Conservation (phyloP, 2,797 vertebrate species). For the Poecilia gillii region DNA sequence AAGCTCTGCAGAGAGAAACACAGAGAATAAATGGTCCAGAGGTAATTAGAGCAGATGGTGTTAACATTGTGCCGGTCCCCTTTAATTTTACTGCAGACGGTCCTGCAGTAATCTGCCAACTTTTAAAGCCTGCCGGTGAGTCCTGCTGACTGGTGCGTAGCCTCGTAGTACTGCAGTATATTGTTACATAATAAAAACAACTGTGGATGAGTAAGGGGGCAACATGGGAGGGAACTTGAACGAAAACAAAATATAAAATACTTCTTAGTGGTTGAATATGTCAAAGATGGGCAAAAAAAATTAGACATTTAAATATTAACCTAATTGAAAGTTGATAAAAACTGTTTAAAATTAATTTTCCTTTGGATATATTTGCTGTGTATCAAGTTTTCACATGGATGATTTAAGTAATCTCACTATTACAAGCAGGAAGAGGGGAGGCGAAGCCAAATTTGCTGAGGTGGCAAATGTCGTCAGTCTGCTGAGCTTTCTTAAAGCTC, state of each 20-base stretch:
- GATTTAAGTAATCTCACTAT: constrained; percentile 22
- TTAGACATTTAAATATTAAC: neutral
- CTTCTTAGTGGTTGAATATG: neutral
- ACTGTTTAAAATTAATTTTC: neutral
- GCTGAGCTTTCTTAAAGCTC: constrained; percentile 48
- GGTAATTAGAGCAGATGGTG: constrained; percentile 70
- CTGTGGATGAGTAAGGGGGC: constrained; percentile 42
- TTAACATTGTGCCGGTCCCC: constrained; percentile 30
- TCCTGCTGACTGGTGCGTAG: constrained; percentile 50
- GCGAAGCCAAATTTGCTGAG: constrained; percentile 73
- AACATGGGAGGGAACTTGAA: constrained; percentile 38
- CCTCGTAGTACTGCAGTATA: constrained; percentile 75
- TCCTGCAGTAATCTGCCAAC: constrained; percentile 53
- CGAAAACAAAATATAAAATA: neutral
- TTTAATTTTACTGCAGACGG: constrained; percentile 43
- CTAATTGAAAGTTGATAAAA: neutral
- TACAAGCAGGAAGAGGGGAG: constrained; percentile 28
- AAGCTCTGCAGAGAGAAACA: constrained; percentile 47
- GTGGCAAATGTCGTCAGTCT: constrained; percentile 57
- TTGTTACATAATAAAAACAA: constrained; percentile 75
- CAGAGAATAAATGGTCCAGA: constrained; percentile 55
- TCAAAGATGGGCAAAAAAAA: neutral
- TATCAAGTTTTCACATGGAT: constrained; percentile 4
- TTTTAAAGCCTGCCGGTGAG: constrained; percentile 65
- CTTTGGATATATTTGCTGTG: neutral